A percentile compares a stretch with the other conserved stretches of the same genome.
phyloP scores from a whole-genome alignment of 2,888 invertebrate species.

The Muscina levida region DNA sequence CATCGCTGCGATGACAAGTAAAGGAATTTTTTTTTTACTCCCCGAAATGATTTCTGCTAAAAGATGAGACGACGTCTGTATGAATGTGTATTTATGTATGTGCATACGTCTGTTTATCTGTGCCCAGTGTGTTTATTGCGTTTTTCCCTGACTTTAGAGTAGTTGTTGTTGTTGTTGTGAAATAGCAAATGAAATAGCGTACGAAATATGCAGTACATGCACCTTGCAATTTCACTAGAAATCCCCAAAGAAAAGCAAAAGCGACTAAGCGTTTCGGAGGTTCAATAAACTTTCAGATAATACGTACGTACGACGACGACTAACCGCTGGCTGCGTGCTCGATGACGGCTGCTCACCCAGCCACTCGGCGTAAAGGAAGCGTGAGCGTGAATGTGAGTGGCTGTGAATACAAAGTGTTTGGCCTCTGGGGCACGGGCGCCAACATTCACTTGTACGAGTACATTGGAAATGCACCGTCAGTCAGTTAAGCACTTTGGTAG shows the following conservation, averaged over 20 bases:
- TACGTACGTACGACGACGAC: too few species aligned
- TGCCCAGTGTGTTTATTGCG: constrained; percentile 15
- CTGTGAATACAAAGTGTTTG: constrained; percentile 43
- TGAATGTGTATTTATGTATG: neutral
- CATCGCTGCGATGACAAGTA: constrained; percentile 13
- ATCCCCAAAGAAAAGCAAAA: constrained; percentile 39
- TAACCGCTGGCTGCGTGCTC: too few species aligned
- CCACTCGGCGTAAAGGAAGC: too few species aligned
- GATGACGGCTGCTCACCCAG: too few species aligned
- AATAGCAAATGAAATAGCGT: neutral
- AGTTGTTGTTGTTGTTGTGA: neutral
- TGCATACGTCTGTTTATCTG: neutral
- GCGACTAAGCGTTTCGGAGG: constrained; percentile 42
- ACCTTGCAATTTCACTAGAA: constrained; percentile 61
- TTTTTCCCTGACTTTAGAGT: constrained; percentile 17
- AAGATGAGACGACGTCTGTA: constrained; percentile 31
- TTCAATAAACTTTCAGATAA: constrained; percentile 66
- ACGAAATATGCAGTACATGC: constrained; percentile 36
- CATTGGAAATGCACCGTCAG: constrained; percentile 1
- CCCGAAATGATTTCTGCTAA: constrained; percentile 52
- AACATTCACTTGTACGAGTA: too few species aligned
- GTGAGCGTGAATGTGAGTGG: neutral
- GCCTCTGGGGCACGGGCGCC: constrained; percentile 38
- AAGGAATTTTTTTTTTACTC: constrained; percentile 54
- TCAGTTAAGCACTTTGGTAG: neutral